Percentiles rank a stretch among this genome's conserved stretches.
Conservation (phyloP, 2,797 vertebrate genomes). For the Smutsia temminckii region DNA sequence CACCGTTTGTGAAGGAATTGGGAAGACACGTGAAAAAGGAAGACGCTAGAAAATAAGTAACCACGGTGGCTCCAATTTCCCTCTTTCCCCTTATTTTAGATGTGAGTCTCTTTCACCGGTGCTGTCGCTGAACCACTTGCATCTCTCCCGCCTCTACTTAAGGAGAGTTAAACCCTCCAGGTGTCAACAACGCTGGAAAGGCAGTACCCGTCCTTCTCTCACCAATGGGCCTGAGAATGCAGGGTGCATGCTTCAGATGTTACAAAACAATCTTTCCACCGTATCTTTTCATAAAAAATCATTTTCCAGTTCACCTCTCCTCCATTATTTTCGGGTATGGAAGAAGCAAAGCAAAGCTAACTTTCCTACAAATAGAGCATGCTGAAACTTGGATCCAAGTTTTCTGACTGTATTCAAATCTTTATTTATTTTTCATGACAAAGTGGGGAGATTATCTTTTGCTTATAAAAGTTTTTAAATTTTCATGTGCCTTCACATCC, state of each 20-base stretch:
- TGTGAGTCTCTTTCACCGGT: background rate
- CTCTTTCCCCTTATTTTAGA: conserved; percentile 5
- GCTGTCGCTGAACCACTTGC: background rate
- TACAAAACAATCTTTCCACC: background rate
- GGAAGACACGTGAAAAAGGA: background rate
- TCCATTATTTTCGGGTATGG: background rate
- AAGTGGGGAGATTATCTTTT: background rate
- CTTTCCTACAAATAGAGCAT: background rate
- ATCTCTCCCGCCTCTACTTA: conserved; percentile 1
- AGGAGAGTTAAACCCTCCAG: background rate
- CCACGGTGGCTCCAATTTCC: background rate
- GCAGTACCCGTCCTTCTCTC: background rate
- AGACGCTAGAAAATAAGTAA: background rate
- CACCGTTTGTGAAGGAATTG: background rate
- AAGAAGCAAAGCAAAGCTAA: background rate
- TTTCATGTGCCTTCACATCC: background rate
- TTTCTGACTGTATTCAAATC: background rate
- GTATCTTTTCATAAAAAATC: background rate
- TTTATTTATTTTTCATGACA: background rate
- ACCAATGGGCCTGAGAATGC: background rate
- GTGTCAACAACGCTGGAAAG: background rate
- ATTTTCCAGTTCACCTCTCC: background rate
- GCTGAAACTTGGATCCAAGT: background rate
- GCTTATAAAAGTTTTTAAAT: background rate
- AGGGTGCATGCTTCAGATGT: background rate